These are phyloP conservation scores for Prenolepis imparis DNA, from an alignment of 2,888 invertebrate species.

Conservation along the genomic window DNA sequence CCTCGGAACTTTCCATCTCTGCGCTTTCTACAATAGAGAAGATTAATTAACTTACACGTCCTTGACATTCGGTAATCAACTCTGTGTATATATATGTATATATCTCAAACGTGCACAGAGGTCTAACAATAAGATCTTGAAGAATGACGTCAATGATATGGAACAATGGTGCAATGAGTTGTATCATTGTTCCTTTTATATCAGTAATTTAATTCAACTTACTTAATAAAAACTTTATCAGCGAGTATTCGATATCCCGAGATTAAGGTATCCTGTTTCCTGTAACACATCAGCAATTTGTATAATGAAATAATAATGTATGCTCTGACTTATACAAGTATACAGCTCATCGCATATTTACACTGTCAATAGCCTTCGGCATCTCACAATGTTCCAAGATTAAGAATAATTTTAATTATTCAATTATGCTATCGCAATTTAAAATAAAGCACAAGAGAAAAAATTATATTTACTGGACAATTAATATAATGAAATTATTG, in stretches of 20 bases:
- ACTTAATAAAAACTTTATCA: conserved; percentile 42
- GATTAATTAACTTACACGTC: conserved; percentile 42
- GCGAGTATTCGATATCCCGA: conserved; percentile 1
- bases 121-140: background rate
- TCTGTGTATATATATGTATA: background rate
- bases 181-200: conserved; percentile 4
- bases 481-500: background rate
- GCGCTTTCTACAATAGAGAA: conserved; percentile 33
- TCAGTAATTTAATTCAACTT: conserved; percentile 26
- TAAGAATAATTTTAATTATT: background rate
- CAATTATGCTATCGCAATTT: background rate
- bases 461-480: background rate
- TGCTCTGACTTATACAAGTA: background rate
- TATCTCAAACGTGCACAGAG: background rate
- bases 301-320: background rate
- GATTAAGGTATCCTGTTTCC: conserved; percentile 29
- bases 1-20: conserved; percentile 85
- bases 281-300: conserved; percentile 28
- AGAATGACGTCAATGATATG: background rate
- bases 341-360: background rate
- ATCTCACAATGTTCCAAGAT: background rate
- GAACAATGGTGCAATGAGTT: background rate
- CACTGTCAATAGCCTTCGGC: background rate
- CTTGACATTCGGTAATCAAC: background rate
- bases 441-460: background rate